Evolutionary conservation across 1,140 invertebrate species (phyloP).

Genomic region (Diabrotica undecimpunctata): DNA sequence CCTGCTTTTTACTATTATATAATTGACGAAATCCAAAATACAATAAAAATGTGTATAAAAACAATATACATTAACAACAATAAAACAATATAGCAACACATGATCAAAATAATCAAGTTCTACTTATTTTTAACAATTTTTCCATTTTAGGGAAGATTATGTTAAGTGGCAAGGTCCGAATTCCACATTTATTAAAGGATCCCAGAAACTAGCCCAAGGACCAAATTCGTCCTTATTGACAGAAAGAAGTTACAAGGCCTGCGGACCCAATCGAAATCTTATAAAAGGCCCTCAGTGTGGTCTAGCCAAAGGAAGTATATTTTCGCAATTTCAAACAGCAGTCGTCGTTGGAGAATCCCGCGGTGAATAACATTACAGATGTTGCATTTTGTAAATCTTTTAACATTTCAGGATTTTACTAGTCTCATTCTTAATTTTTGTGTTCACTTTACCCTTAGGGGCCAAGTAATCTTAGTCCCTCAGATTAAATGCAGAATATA

Average conservation of each 20-base stretch:
- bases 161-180: slow-evolving; percentile 68
- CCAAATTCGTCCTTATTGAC: slow-evolving; percentile 51
- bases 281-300: slow-evolving; percentile 61
- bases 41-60: too few relatives aligned
- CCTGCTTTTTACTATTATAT: too few relatives aligned
- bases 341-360: slow-evolving; percentile 51
- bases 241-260: slow-evolving; percentile 50
- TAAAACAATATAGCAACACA: too few relatives aligned
- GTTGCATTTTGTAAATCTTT: slow-evolving; percentile 11
- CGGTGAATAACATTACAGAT: slow-evolving; percentile 50
- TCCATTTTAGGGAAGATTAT: slow-evolving; percentile 59
- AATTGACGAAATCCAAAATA: too few relatives aligned
- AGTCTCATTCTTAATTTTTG: too few relatives aligned
- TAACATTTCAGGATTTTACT: too few relatives aligned
- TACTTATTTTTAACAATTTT: too few relatives aligned
- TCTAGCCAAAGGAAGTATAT: slow-evolving; percentile 66
- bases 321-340: slow-evolving; percentile 54
- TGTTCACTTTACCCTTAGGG: too few relatives aligned
- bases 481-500: too few relatives aligned
- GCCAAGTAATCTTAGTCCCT: too few relatives aligned
- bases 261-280: slow-evolving; percentile 58
- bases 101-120: too few relatives aligned
- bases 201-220: slow-evolving; percentile 52
- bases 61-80: too few relatives aligned
- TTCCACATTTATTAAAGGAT: slow-evolving; percentile 49